Evolutionary conservation across 2,888 invertebrate species (phyloP).

Genomic region (Uropetala carovei): DNA sequence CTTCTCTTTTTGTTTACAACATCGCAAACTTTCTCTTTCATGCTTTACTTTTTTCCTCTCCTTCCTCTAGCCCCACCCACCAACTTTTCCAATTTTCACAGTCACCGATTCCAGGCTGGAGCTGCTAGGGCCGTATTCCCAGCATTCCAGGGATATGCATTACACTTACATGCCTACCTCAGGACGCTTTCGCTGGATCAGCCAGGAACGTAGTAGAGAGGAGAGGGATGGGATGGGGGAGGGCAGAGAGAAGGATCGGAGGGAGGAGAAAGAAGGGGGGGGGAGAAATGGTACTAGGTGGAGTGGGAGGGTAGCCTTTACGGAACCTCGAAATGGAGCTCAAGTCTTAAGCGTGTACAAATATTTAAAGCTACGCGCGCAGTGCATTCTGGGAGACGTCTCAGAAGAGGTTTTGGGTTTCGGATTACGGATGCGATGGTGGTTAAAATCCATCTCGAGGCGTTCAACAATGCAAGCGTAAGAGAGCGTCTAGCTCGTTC

Average conservation of each 20-base stretch:
- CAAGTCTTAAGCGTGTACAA: slow-evolving; percentile 5
- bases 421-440: background rate
- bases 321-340: background rate
- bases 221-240: background rate
- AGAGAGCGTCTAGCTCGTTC: background rate
- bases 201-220: background rate
- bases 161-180: background rate
- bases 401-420: background rate
- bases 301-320: background rate
- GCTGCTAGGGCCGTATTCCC: background rate
- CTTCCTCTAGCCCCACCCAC: background rate
- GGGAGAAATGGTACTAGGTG: background rate
- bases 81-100: slow-evolving; percentile 28
- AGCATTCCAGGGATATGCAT: background rate
- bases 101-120: background rate
- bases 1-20: slow-evolving; percentile 8
- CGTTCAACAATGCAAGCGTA: slow-evolving; percentile 4
- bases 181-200: background rate
- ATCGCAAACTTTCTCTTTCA: background rate
- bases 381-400: background rate
- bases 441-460: background rate
- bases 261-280: background rate
- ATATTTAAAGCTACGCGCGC: slow-evolving; percentile 43
- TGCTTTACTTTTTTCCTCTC: background rate
- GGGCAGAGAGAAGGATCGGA: background rate